Evolutionary conservation across 2,113 vertebrate species (phyloP).

Genomic region (Trematomus loennbergii): DNA sequence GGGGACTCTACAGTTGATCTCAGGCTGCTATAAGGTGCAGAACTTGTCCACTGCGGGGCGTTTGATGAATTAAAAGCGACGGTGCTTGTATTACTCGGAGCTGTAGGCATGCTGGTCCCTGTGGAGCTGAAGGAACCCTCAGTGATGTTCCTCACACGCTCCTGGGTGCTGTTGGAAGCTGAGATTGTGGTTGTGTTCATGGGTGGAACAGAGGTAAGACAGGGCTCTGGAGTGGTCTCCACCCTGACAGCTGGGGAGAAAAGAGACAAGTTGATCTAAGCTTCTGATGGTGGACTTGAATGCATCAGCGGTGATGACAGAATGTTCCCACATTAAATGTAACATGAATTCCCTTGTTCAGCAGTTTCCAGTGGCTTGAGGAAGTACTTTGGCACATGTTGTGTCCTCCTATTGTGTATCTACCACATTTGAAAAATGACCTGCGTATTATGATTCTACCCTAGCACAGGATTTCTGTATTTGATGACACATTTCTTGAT

Average conservation of each 20-base stretch:
- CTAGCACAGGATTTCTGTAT: not conserved
- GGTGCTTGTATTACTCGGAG: constrained; percentile 30
- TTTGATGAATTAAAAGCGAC: constrained; percentile 36
- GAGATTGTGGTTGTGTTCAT: constrained; percentile 16
- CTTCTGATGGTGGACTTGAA: not conserved
- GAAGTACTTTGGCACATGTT: not conserved
- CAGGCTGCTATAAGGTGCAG: constrained; percentile 19
- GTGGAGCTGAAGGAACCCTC: not conserved
- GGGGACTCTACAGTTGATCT: constrained; percentile 9
- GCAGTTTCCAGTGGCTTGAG: not conserved
- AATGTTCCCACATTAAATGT: not conserved
- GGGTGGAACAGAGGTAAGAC: not conserved
- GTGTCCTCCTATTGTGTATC: not conserved
- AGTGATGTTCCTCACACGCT: constrained; percentile 2
- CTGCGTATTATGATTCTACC: not conserved
- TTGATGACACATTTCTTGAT: not conserved
- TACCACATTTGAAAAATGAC: constrained; percentile 2
- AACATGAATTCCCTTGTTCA: constrained; percentile 12
- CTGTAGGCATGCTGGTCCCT: constrained; percentile 26
- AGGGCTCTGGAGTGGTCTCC: not conserved
- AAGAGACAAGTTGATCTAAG: constrained; percentile 2
- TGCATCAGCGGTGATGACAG: not conserved
- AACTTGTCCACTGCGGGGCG: not conserved
- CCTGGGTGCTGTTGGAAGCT: constrained; percentile 18
- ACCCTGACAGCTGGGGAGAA: constrained; percentile 26